phyloP scores from a whole-genome alignment of 2,888 invertebrate genomes.

The Mesoligia furuncula region DNA sequence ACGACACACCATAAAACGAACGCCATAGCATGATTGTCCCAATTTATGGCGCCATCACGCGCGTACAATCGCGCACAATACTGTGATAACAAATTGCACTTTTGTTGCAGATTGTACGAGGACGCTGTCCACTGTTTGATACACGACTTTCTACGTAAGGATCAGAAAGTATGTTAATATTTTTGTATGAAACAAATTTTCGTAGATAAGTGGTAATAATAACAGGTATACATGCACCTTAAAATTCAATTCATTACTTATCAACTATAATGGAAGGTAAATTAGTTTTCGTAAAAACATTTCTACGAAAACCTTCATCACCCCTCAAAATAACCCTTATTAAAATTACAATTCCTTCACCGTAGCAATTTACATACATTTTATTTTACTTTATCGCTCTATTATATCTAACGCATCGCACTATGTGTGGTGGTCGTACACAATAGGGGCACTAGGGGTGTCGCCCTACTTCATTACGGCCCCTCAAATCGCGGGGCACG shows the following conservation, averaged over 20 bases:
- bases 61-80: slow-evolving; percentile 65
- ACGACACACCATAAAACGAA: slow-evolving; percentile 5
- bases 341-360: slow-evolving; percentile 46
- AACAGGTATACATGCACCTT: not conserved
- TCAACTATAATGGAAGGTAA: slow-evolving; percentile 26
- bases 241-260: slow-evolving; percentile 24
- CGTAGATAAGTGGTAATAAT: not conserved
- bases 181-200: not conserved
- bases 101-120: slow-evolving; percentile 79
- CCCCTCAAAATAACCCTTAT: slow-evolving; percentile 43
- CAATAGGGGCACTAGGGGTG: slow-evolving; percentile 73
- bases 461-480: slow-evolving; percentile 87
- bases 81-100: slow-evolving; percentile 79
- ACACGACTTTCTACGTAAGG: slow-evolving; percentile 16
- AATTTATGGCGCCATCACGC: slow-evolving; percentile 65
- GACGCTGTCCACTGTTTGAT: slow-evolving; percentile 62
- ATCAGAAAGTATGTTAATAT: slow-evolving; percentile 20
- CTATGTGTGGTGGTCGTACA: slow-evolving; percentile 49
- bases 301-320: slow-evolving; percentile 14
- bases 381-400: slow-evolving; percentile 57
- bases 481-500: slow-evolving; percentile 85
- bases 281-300: slow-evolving; percentile 25
- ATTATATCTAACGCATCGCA: slow-evolving; percentile 64
- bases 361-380: slow-evolving; percentile 63
- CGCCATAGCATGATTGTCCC: slow-evolving; percentile 24